phyloP scores from a whole-genome alignment of 2,888 invertebrate species.

The Pinctada fucata region DNA sequence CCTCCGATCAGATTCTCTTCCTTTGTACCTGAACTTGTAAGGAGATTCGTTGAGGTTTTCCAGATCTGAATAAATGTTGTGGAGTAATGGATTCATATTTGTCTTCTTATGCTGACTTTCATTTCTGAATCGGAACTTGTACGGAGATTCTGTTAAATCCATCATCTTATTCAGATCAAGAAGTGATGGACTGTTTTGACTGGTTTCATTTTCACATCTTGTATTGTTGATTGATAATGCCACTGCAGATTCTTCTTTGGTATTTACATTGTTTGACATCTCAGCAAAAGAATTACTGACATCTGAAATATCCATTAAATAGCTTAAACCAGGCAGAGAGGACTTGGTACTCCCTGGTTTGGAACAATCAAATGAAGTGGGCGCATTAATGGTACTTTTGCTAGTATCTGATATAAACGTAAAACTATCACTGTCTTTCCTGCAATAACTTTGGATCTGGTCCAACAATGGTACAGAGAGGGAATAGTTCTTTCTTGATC shows the following conservation, averaged over 20 bases:
- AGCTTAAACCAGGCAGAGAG: constrained; percentile 32
- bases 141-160: constrained; percentile 34
- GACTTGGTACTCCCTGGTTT: constrained; percentile 4
- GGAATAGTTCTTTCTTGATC: neutral
- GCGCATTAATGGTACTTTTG: neutral
- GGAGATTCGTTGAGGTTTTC: constrained; percentile 33
- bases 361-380: neutral
- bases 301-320: constrained; percentile 24
- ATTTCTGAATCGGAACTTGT: constrained; percentile 24
- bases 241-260: neutral
- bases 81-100: neutral
- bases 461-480: neutral
- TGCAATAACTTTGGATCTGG: neutral
- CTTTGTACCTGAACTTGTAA: constrained; percentile 32
- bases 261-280: neutral
- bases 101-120: neutral
- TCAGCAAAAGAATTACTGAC: neutral
- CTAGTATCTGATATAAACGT: neutral
- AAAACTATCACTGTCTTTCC: neutral
- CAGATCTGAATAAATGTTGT: neutral
- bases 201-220: neutral
- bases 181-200: neutral
- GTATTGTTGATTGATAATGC: neutral
- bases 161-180: constrained; percentile 10
- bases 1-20: too few relatives aligned